Evolutionary conservation across 2,888 invertebrate species (phyloP), one percentile per base, ranked within the genome.

Genomic region (Platypus cylindrus): DNA sequence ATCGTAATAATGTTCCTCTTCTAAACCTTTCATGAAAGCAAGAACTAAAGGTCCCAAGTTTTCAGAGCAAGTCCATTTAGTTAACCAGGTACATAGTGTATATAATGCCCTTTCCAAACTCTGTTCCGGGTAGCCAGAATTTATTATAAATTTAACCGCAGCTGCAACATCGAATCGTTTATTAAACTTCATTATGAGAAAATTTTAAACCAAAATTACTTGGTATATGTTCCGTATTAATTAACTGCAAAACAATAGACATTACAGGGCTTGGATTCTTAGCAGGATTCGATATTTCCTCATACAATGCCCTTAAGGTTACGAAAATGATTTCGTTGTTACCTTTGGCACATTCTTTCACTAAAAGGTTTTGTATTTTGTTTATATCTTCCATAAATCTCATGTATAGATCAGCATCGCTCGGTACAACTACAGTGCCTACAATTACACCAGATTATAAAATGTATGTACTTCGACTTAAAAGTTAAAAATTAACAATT

Each of bases 31-130:
- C 49, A 83, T 71, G 44, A 78, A 73, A 3, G 73, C 70, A 48
- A 75, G 60, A 2, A 81, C 70, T 71, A 82, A 75, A 7, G 70
- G 64, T 16, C 74, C 72, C 0, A 83, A 62, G 28, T 71, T 70
- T 2, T 73, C 68, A 0, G 75, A 73, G 40, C 68, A 68, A 15
- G 69, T 69, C 67, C 75, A 76, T 34, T 67, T 65, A 1, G 67
- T 64, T 35, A 79, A 56, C 81, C 82, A 83, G n/a, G 62, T 62
- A 49, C 78, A 80, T 1, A 84, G 61, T 29, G 75, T 68, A 13
- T 66, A 65, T 2, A 83, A 62, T 0, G 78, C 75, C 30, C 71
- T 68, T 12, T 71, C 66, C 5, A 80, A 63, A 20, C 71, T 71
- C 1, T 65, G 63, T 8, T 70, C 70, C 0, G 53, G 58, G 40